Percentiles rank a stretch among this genome's conserved stretches.
Conservation (phyloP, 1,140 invertebrate genomes). For the Drosophila jambulina region DNA sequence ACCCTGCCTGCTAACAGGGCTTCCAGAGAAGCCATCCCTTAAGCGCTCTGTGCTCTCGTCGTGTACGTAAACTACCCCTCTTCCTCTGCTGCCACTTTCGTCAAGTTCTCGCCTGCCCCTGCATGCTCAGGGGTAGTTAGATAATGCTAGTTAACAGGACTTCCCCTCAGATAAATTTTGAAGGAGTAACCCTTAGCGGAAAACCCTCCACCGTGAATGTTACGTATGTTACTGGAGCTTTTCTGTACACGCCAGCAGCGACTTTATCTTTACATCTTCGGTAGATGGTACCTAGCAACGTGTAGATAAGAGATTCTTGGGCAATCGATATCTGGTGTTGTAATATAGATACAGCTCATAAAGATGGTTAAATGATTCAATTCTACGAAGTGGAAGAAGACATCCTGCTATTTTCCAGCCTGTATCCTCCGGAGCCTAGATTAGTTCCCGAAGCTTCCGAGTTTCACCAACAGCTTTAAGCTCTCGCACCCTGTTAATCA, state of each 20-base stretch:
- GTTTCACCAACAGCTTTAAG: conserved; percentile 46
- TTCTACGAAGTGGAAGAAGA: no score
- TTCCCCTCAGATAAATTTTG: conserved; percentile 27
- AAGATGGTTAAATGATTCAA: neutral
- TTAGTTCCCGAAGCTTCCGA: conserved; percentile 19
- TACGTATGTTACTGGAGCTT: conserved; percentile 5
- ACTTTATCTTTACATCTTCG: no score
- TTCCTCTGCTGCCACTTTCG: conserved; percentile 41
- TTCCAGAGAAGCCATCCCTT: neutral
- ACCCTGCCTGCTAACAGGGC: conserved; percentile 17
- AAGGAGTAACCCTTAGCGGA: neutral
- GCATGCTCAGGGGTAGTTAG: conserved; percentile 57
- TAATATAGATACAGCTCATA: neutral
- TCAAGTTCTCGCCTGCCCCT: conserved; percentile 58
- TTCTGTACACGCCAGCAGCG: conserved; percentile 2
- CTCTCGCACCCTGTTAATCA: conserved; percentile 8
- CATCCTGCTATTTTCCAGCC: neutral
- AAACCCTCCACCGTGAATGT: neutral
- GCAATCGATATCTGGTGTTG: neutral
- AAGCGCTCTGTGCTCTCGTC: conserved; percentile 14
- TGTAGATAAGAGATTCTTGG: neutral
- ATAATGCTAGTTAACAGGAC: conserved; percentile 51
- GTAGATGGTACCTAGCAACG: neutral
- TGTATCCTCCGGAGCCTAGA: neutral
- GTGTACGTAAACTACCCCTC: conserved; percentile 31